Conservation (phyloP, 2,113 vertebrate genomes). For the Cichladusa arquata region DNA sequence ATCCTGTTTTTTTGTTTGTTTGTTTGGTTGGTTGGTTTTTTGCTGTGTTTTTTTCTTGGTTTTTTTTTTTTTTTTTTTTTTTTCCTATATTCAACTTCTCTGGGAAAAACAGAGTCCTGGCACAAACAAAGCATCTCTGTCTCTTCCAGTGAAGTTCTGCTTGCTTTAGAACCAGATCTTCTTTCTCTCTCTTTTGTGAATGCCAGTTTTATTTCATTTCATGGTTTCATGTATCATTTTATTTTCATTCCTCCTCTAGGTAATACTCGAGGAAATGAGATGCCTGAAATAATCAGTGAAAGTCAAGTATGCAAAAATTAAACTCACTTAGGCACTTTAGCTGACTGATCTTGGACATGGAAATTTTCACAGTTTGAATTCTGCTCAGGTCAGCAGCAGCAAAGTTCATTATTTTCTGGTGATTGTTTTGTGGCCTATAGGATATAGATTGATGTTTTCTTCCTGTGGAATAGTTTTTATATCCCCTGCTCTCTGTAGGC, state of each 20-base stretch:
- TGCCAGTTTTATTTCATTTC: constrained; percentile 22
- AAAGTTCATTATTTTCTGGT: constrained; percentile 50
- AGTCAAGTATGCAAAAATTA: constrained; percentile 50
- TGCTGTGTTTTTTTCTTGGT: no score
- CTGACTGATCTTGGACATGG: constrained; percentile 11
- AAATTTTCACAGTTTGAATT: constrained; percentile 43
- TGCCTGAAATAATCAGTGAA: constrained; percentile 43
- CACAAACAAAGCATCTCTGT: constrained; percentile 14
- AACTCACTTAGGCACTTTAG: background rate
- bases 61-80: background rate
- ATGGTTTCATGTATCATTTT: constrained; percentile 16
- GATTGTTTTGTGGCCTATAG: constrained; percentile 38
- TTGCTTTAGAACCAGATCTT: background rate
- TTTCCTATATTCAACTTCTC: background rate
- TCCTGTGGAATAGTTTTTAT: background rate
- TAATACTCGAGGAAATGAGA: constrained; percentile 12
- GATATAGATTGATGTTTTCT: constrained; percentile 32
- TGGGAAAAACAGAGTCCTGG: background rate
- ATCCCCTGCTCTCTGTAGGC: background rate
- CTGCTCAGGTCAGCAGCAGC: constrained; percentile 54
- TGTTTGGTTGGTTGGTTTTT: no score
- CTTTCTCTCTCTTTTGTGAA: background rate
- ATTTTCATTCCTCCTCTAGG: constrained; percentile 22
- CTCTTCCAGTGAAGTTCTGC: background rate
- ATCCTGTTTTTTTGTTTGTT: background rate